Evolutionary conservation across 2,797 vertebrate genomes (phyloP).

Genomic region (Pipistrellus nathusii): DNA sequence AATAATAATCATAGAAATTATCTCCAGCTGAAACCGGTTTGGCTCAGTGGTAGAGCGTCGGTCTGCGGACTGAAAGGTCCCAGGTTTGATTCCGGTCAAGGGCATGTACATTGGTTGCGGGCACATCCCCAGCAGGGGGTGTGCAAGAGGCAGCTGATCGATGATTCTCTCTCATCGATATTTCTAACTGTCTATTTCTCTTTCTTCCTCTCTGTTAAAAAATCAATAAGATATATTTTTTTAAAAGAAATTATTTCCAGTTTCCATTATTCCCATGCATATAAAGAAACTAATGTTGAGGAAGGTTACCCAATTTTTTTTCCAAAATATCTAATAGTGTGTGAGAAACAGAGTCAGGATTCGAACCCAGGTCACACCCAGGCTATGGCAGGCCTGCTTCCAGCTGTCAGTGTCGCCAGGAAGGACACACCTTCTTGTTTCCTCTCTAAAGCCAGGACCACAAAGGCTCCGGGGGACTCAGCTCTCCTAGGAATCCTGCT

Average conservation of each 20-base stretch:
- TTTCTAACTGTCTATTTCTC: too few relatives aligned
- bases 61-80: too few relatives aligned
- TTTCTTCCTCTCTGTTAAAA: too few relatives aligned
- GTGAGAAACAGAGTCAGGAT: neutral
- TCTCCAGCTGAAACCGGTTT: neutral
- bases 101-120: too few relatives aligned
- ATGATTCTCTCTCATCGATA: too few relatives aligned
- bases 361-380: neutral
- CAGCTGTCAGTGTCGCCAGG: neutral
- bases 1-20: neutral
- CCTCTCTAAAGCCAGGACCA: neutral
- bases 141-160: too few relatives aligned
- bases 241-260: neutral
- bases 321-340: neutral
- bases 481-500: neutral
- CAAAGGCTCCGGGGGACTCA: neutral
- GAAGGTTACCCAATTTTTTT: neutral
- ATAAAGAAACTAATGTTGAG: neutral
- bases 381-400: neutral
- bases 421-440: neutral
- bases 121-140: too few relatives aligned
- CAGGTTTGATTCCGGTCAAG: too few relatives aligned
- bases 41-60: too few relatives aligned
- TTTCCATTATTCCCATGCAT: neutral
- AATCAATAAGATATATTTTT: too few relatives aligned